Evolutionary conservation across 2,888 invertebrate species (phyloP), one percentile per base, ranked within the genome.

Genomic region (Toxonevra muliebris): DNA sequence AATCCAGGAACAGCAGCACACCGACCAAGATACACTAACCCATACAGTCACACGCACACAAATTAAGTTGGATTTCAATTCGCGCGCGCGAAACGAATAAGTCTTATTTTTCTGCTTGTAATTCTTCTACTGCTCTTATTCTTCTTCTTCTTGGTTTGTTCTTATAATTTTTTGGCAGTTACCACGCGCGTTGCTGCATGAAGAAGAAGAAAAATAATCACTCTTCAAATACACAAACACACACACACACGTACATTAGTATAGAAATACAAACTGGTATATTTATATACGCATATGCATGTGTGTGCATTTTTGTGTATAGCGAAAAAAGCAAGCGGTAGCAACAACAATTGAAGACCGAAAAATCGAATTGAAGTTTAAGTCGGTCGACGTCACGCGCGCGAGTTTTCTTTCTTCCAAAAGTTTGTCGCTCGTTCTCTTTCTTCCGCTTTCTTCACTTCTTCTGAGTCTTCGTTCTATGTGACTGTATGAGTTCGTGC

Each of bases 91-190:
- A 7, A 30, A 4, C 30, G 30, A 30, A 30, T 30, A 30, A 30
- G 30, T 30, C 30, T 30, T 30, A 4, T 30, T 30, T 7, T 30
- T 53, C 15, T n/a, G 52, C 53, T 69, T 63, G 55, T 68, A 63
- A 45, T 71, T 73, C 50, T 65, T 70, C 58, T 68, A 50, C 70
- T 68, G 58, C 63, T 70, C 15, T 48, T 48, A 17, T 42, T 10
- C 54, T 54, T 48, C 17, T 70, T 68, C 45, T 68, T 69, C 30
- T 30, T 30, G 30, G 3, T 2, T 30, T 30, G 30, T 7, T 30
- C 30, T 30, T 30, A 30, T 30, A 30, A 30, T 30, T 30, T 30
- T 30, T 30, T 30, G 30, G 30, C 30, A 30, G 30, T 30, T 30
- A 30, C 30, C 30, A 30, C 12, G 48, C 48, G 15, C 15, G 48